These are phyloP conservation scores for Poeciliopsis turneri DNA, from an alignment of 2,797 vertebrate species.

Conservation along the genomic window DNA sequence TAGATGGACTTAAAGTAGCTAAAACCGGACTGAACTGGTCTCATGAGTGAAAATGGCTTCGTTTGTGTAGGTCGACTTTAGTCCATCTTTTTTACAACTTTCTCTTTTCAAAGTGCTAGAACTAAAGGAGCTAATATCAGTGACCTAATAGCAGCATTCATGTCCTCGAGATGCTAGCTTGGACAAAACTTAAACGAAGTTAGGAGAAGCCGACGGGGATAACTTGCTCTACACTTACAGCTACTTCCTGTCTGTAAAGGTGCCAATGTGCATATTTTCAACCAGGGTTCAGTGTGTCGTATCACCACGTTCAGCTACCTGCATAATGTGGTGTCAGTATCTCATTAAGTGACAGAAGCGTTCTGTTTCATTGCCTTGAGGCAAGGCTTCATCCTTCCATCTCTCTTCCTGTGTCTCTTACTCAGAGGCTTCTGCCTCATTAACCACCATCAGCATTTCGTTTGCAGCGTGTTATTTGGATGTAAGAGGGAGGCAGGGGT, in stretches of 20 bases:
- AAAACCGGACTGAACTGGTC: background rate
- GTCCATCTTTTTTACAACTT: background rate
- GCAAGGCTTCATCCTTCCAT: constrained; percentile 39
- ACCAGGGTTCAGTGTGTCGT: constrained; percentile 28
- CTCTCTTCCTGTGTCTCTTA: constrained; percentile 55
- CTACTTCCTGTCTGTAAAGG: constrained; percentile 20
- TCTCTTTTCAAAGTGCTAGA: background rate
- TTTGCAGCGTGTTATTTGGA: constrained; percentile 73
- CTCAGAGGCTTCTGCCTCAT: constrained; percentile 76
- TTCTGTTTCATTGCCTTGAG: constrained; percentile 52
- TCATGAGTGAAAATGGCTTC: background rate
- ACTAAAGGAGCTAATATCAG: background rate
- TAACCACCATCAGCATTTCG: constrained; percentile 79
- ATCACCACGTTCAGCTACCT: constrained; percentile 54
- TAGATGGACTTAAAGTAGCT: background rate
- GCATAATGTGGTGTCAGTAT: constrained; percentile 62
- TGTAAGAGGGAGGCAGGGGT: constrained; percentile 54
- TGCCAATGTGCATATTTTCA: constrained; percentile 25
- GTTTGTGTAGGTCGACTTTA: background rate
- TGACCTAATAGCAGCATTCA: background rate
- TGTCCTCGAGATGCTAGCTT: background rate
- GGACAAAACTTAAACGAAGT: constrained; percentile 1
- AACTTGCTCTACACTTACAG: background rate
- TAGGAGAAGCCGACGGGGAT: constrained; percentile 4
- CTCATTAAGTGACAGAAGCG: constrained; percentile 65